Evolutionary conservation across 2,888 invertebrate genomes (phyloP), one percentile per base, ranked within the genome.

Genomic region (Globia sparganii): DNA sequence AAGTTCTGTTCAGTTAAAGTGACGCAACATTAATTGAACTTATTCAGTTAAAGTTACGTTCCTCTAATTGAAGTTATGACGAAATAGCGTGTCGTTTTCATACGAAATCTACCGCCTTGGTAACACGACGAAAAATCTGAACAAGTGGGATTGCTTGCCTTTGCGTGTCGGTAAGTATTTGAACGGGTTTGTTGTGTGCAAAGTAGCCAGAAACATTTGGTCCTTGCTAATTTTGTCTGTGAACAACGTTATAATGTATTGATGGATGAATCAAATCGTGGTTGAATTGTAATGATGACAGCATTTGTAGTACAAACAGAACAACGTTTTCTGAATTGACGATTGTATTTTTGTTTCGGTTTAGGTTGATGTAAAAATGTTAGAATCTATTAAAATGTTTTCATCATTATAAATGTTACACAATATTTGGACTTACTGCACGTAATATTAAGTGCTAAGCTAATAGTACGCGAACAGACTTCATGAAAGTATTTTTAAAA

Each of bases 151-250:
- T 43, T 64, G 58, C 80, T 89, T 94, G 96, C 96, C 96, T 96
- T 94, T 96, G 87, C 94, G 93, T 90, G 92, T 67, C 67, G 94
- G 93, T 65, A 91, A 69, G 68, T 84, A 58, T 94, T 93, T 95
- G 91, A 96, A 96, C 58, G 96, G 96, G 85, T 95, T 94, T 72
- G 92, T 95, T 5, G 96, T 96, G 89, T 94, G 95, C 88, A 96
- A 92, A 68, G 95, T 92, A 18, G 95, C 92, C 88, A 96, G 77
- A 86, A 95, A 94, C 77, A 91, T 61, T 83, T 94, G 92, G 15
- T 95, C 93, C 90, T 91, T 93, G 87, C 69, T 90, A 68, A 90
- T 68, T 87, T 91, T 92, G 62, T 95, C 95, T 95, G 95, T 69
- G 90, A 93, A 91, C 87, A 87, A 88, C 77, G 75, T 68, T 78